A percentile compares a stretch with the other conserved stretches of the same genome.
Evolutionary conservation across 2,888 invertebrate genomes (phyloP).

Genomic region (Carterocephalus palaemon): DNA sequence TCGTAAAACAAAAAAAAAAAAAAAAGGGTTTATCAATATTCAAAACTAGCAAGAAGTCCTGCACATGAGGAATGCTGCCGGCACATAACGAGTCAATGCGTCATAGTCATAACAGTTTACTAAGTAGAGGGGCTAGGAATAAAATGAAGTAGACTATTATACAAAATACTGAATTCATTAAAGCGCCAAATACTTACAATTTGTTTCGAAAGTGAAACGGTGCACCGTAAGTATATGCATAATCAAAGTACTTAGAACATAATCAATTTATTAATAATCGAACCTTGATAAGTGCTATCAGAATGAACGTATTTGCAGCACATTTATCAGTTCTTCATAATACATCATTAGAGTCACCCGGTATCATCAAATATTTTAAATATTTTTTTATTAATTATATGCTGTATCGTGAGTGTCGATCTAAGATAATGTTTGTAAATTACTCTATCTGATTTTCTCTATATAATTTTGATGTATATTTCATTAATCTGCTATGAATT

Average conservation of each 20-base stretch:
- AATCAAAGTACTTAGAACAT: slow-evolving; percentile 35
- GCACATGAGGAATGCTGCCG: slow-evolving; percentile 40
- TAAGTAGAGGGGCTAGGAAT: slow-evolving; percentile 10
- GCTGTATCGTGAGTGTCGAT: too few relatives aligned
- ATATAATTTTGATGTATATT: background rate
- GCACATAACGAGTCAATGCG: slow-evolving; percentile 28
- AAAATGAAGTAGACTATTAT: slow-evolving; percentile 4
- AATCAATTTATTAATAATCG: slow-evolving; percentile 52
- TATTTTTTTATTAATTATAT: too few relatives aligned
- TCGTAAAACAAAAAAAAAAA: too few relatives aligned
- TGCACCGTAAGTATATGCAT: slow-evolving; percentile 43
- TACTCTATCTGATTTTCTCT: too few relatives aligned
- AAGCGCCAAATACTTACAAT: slow-evolving; percentile 9
- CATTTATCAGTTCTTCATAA: slow-evolving; percentile 48
- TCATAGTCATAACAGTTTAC: background rate
- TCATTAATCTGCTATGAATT: too few relatives aligned
- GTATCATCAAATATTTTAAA: slow-evolving; percentile 1
- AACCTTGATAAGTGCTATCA: slow-evolving; percentile 53
- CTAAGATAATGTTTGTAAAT: too few relatives aligned
- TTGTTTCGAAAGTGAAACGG: slow-evolving; percentile 37
- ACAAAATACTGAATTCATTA: background rate
- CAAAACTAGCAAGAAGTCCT: slow-evolving; percentile 36
- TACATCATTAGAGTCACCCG: slow-evolving; percentile 1
- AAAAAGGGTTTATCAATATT: too few relatives aligned
- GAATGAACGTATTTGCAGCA: slow-evolving; percentile 44